Percentiles rank a stretch among this genome's conserved stretches.
These are phyloP conservation scores for Diglossa brunneiventris DNA, from an alignment of 2,113 vertebrate species.

Conservation along the genomic window DNA sequence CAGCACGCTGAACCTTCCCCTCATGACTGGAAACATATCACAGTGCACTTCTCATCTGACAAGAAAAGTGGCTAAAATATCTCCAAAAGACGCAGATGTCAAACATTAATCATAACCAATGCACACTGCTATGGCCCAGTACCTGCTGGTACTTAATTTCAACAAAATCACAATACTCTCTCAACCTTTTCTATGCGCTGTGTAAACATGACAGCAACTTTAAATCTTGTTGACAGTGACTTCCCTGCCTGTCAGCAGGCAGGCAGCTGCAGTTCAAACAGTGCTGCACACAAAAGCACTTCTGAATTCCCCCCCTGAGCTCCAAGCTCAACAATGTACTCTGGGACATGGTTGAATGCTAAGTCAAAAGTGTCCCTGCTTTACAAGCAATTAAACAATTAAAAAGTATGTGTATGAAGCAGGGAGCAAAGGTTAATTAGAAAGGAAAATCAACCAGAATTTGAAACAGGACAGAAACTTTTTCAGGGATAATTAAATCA, in stretches of 20 bases:
- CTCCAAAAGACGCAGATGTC: slow-evolving; percentile 39
- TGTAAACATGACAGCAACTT: slow-evolving; percentile 56
- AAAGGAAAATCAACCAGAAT: neutral
- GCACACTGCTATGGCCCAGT: neutral
- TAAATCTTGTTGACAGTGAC: slow-evolving; percentile 59
- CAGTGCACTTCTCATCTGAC: neutral
- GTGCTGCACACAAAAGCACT: neutral
- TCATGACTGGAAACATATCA: neutral
- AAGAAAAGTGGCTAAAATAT: slow-evolving; percentile 6
- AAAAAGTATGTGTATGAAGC: neutral
- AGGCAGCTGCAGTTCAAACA: slow-evolving; percentile 14
- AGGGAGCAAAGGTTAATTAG: neutral
- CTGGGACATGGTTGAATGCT: neutral
- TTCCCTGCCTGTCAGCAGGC: slow-evolving; percentile 4
- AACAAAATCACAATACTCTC: slow-evolving; percentile 10
- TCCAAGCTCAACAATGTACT: neutral
- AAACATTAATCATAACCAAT: slow-evolving; percentile 50
- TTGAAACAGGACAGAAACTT: neutral
- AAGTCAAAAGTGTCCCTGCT: neutral
- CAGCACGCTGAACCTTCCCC: neutral
- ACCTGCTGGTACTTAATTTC: slow-evolving; percentile 33
- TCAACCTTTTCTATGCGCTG: neutral
- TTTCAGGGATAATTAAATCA: neutral
- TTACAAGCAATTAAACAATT: slow-evolving; percentile 20
- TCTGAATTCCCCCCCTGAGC: neutral